Evolutionary conservation across 2,797 vertebrate species (phyloP).

Genomic region (Xiphophorus birchmanni): DNA sequence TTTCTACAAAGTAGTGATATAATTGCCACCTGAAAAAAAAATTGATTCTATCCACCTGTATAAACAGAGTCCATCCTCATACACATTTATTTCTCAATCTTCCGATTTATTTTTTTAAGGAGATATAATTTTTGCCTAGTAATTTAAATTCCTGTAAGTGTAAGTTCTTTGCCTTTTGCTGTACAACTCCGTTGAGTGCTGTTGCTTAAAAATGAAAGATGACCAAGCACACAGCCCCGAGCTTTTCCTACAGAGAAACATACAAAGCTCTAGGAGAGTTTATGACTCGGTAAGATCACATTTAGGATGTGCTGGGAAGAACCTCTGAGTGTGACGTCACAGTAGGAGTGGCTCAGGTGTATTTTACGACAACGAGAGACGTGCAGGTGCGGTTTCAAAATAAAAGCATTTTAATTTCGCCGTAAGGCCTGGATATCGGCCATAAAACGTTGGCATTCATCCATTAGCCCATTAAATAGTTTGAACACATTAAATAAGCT

Average conservation of each 20-base stretch:
- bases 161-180: neutral
- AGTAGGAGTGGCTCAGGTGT: neutral
- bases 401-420: constrained; percentile 19
- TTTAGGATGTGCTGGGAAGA: neutral
- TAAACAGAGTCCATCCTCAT: neutral
- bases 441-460: neutral
- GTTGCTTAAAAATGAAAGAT: neutral
- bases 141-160: neutral
- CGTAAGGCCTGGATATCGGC: neutral
- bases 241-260: neutral
- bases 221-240: neutral
- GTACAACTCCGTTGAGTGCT: neutral
- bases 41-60: neutral
- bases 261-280: neutral
- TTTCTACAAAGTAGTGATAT: neutral
- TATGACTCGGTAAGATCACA: neutral
- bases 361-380: neutral
- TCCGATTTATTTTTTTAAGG: too few relatives aligned
- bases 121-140: neutral
- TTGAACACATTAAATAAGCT: neutral
- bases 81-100: neutral
- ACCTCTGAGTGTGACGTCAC: constrained; percentile 9
- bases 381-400: constrained; percentile 23
- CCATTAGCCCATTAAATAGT: neutral
- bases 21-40: neutral